These are phyloP conservation scores for Lysandra coridon DNA, from an alignment of 2,888 invertebrate species.

Conservation along the genomic window DNA sequence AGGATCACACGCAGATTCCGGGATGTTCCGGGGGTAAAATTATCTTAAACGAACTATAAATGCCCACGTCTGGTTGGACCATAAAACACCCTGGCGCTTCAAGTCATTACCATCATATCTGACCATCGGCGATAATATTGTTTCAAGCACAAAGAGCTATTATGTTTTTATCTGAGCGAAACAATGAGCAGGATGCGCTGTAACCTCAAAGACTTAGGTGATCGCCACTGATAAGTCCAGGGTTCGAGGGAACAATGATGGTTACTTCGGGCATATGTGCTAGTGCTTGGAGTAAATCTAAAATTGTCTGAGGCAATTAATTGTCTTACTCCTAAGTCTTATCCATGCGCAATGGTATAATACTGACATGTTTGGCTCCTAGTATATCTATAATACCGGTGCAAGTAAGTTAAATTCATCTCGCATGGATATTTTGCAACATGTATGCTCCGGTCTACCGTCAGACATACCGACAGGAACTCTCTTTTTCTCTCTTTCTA, in stretches of 20 bases:
- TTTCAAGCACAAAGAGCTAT: constrained; percentile 38
- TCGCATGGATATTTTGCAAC: too few relatives aligned
- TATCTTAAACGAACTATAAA: neutral
- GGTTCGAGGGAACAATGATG: constrained; percentile 9
- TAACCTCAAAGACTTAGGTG: constrained; percentile 18
- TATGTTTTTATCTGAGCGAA: constrained; percentile 37
- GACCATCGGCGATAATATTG: constrained; percentile 37
- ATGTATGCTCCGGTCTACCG: too few relatives aligned
- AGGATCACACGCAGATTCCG: neutral
- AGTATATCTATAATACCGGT: too few relatives aligned
- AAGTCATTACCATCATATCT: constrained; percentile 20
- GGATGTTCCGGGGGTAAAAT: neutral
- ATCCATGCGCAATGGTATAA: too few relatives aligned
- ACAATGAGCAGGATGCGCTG: constrained; percentile 23
- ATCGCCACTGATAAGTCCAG: constrained; percentile 1
- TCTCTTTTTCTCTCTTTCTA: too few relatives aligned
- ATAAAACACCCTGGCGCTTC: constrained; percentile 18
- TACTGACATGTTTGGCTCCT: too few relatives aligned
- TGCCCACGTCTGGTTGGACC: neutral
- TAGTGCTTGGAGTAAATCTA: neutral
- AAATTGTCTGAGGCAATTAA: neutral
- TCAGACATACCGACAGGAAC: too few relatives aligned
- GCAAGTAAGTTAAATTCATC: too few relatives aligned
- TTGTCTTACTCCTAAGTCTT: too few relatives aligned
- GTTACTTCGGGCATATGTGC: neutral